These are phyloP conservation scores for Plestiodon gilberti DNA, from an alignment of 2,113 vertebrate species.

Conservation along the genomic window DNA sequence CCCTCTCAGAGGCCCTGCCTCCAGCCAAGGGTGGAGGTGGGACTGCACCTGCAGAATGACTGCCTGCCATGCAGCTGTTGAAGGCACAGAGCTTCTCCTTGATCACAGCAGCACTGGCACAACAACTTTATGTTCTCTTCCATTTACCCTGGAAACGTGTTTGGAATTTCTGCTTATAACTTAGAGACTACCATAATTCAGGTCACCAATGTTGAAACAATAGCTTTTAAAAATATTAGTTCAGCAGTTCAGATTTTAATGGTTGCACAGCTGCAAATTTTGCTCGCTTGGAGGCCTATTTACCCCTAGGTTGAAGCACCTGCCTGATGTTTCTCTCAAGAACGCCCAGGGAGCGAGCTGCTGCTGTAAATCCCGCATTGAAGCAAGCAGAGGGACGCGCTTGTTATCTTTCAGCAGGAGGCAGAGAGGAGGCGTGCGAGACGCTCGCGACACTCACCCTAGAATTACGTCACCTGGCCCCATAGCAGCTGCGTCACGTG, in stretches of 20 bases:
- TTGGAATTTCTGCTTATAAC: not conserved
- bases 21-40: not conserved
- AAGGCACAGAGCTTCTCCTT: not conserved
- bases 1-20: too few species aligned
- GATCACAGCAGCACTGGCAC: too few species aligned
- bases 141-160: not conserved
- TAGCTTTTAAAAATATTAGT: not conserved
- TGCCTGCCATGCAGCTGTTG: not conserved
- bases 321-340: too few species aligned
- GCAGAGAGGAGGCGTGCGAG: not conserved
- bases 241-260: too few species aligned
- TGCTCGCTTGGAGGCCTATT: too few species aligned
- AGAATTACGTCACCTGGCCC: slow-evolving; percentile 16
- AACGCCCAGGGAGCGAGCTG: not conserved
- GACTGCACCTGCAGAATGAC: not conserved
- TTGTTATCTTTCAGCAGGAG: not conserved
- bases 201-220: not conserved
- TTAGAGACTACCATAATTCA: not conserved
- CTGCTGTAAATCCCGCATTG: not conserved
- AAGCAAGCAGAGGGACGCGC: not conserved
- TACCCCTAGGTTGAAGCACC: too few species aligned
- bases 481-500: slow-evolving; percentile 25
- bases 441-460: not conserved
- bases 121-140: not conserved
- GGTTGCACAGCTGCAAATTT: too few species aligned